Evolutionary conservation across 2,113 vertebrate species (phyloP), one percentile per base, ranked within the genome.

Genomic region (Rattus rattus): DNA sequence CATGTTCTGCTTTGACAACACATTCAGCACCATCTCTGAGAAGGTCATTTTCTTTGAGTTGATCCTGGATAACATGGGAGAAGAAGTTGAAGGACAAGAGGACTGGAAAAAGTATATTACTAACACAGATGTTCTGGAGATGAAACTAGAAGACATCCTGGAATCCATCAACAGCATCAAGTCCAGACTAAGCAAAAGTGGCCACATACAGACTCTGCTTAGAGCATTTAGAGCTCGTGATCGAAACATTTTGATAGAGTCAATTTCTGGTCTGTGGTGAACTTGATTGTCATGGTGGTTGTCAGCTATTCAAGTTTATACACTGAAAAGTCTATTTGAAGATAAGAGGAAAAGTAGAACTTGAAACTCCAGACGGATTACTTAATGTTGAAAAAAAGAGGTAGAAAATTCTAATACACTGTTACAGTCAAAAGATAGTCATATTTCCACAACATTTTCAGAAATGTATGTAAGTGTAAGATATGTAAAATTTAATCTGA

Each of bases 21-120:
- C 99, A 10, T 99, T 99, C 98, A 99, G 99, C 95, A 97, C 99
- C 1, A 98, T 99, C 96, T 99, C 99, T 2, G 99, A 99, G 98
- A 99, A 99, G 98, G 98, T 99, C n/a, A 99, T 99, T 98, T 99
- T 99, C 98, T 99, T 99, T 97, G 99, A 99, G 98, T 97, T 99
- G 98, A 99, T 99, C 96, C 98, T 99, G 98, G 99, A 99, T 99
- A 99, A 99, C 91, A 99, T 99, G 99, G 97, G 97, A 54, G 99
- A 99, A 70, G 99, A 99, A 0, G 98, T 93, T 63, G 84, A 98
- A 87, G 99, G 99, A 43, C 98, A 99, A 61, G 99, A 99, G 54
- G 99, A 99, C 16, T 99, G 99, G 99, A 99, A 99, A 96, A 99
- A 99, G 91, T 99, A 99, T 0, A 98, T 99, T 94, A 99, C 99